Conservation (phyloP, 37 sponge, comb jelly and placozoan species). For the Halisarca cf. caerulea region DNA sequence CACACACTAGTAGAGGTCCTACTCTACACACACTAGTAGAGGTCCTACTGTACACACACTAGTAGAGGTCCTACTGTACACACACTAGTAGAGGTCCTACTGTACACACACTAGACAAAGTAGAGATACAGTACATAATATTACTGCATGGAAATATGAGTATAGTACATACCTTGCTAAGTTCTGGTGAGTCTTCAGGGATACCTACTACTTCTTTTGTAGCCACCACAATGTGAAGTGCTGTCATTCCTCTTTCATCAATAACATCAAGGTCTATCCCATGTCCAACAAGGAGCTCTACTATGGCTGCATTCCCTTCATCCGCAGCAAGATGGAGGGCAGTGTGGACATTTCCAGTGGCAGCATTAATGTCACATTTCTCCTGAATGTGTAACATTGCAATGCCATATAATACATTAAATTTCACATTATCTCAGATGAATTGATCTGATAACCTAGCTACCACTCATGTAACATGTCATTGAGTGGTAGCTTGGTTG, state of each 20-base stretch:
- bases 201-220: slow-evolving; percentile 28
- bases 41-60: no score
- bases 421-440: no score
- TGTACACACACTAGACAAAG: no score
- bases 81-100: no score
- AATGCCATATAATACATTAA: background rate
- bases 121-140: no score
- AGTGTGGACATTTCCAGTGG: slow-evolving; percentile 43
- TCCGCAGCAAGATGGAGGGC: slow-evolving; percentile 76
- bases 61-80: no score
- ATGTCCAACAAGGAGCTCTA: slow-evolving; percentile 79
- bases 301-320: slow-evolving; percentile 57
- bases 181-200: background rate
- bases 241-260: slow-evolving; percentile 73
- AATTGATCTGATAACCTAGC: no score
- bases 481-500: no score
- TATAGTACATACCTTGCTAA: background rate
- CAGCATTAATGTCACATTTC: slow-evolving; percentile 32
- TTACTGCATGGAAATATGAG: no score
- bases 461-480: no score
- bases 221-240: slow-evolving; percentile 70
- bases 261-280: slow-evolving; percentile 57
- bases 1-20: no score
- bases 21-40: no score
- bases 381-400: slow-evolving; percentile 2